Evolutionary conservation across 1,140 invertebrate genomes (phyloP).

Genomic region (Tetraneura akinire): DNA sequence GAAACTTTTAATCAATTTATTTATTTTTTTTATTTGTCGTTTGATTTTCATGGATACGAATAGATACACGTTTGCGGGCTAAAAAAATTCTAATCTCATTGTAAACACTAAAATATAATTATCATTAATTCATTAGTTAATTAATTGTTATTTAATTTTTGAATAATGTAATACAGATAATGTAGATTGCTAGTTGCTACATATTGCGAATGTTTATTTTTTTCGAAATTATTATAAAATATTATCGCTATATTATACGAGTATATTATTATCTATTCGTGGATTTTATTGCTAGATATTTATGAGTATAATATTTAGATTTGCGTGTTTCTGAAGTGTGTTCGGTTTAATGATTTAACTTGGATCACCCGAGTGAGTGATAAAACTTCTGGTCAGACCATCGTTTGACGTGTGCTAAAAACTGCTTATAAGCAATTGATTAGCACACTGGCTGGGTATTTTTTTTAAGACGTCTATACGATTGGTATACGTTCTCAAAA

Average conservation of each 20-base stretch:
- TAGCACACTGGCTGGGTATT: background rate
- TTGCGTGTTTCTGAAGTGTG: background rate
- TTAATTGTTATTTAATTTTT: no score
- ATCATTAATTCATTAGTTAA: no score
- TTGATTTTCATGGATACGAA: no score
- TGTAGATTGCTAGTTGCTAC: background rate
- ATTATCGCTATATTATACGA: background rate
- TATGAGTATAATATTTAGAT: background rate
- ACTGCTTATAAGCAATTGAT: background rate
- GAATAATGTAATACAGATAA: no score
- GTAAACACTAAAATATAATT: no score
- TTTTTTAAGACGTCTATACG: background rate
- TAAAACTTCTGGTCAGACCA: slow-evolving; percentile 11
- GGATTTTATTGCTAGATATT: background rate
- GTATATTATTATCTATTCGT: background rate
- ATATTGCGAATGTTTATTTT: background rate
- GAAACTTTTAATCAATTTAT: no score
- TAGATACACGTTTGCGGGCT: no score
- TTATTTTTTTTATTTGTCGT: no score
- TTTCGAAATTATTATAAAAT: background rate
- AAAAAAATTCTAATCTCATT: no score
- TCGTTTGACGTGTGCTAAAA: slow-evolving; percentile 31
- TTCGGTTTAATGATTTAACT: background rate
- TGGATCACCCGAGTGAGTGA: background rate
- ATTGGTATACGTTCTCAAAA: slow-evolving; percentile 21